A percentile compares a stretch with the other conserved stretches of the same genome.
Conservation (phyloP, 2,888 invertebrate genomes). For the Caenorhabditis sp. region DNA sequence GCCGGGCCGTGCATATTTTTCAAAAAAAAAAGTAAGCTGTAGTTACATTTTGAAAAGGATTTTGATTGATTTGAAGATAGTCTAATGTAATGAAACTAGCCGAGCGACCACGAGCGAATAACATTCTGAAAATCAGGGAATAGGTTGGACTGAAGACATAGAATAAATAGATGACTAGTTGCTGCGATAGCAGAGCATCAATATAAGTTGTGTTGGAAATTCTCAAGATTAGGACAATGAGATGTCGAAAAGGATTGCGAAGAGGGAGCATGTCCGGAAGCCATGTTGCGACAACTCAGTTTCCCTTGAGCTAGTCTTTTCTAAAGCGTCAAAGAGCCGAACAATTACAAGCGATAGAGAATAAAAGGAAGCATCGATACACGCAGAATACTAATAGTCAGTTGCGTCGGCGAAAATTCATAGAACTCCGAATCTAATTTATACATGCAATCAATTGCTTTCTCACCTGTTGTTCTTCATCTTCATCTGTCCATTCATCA, state of each 20-base stretch:
- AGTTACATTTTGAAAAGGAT: constrained; percentile 34
- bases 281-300: constrained; percentile 17
- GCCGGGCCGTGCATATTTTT: constrained; percentile 4
- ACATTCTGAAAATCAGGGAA: constrained; percentile 57
- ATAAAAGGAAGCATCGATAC: no score
- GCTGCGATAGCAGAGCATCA: neutral
- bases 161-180: neutral
- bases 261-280: constrained; percentile 15
- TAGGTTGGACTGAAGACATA: neutral
- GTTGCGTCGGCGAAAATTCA: no score
- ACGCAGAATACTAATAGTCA: no score
- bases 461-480: constrained; percentile 73
- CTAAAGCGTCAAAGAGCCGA: no score
- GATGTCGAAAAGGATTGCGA: neutral
- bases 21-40: neutral
- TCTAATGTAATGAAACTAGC: constrained; percentile 69
- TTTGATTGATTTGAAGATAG: constrained; percentile 52
- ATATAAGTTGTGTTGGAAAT: neutral
- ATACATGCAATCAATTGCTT: neutral
- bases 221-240: constrained; percentile 28
- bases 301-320: neutral
- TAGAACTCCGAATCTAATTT: no score
- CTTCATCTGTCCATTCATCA: constrained; percentile 78
- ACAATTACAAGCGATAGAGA: no score
- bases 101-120: constrained; percentile 73